phyloP scores from a whole-genome alignment of 2,888 invertebrate genomes.

The Orthonevra nobilis region DNA sequence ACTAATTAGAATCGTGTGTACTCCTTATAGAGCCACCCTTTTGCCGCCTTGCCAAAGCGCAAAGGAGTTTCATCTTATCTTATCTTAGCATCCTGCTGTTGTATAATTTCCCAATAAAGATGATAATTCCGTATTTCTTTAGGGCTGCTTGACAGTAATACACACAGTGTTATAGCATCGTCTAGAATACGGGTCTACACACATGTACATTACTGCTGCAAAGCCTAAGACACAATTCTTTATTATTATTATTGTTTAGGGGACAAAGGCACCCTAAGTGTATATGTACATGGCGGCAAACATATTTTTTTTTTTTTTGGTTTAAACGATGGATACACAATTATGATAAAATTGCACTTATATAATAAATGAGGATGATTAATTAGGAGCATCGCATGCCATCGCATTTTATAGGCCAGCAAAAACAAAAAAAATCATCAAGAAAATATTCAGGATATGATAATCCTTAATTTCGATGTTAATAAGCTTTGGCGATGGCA shows the following conservation, averaged over 20 bases:
- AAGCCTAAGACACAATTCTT: constrained; percentile 46
- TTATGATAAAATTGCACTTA: constrained; percentile 26
- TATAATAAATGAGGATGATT: constrained; percentile 5
- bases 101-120: constrained; percentile 67
- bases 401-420: not conserved
- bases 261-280: constrained; percentile 41
- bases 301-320: constrained; percentile 33
- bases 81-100: constrained; percentile 56
- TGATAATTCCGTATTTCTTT: constrained; percentile 62
- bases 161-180: constrained; percentile 40
- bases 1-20: constrained; percentile 61
- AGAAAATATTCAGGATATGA: constrained; percentile 16
- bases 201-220: constrained; percentile 19
- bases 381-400: not conserved
- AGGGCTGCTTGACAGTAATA: constrained; percentile 51
- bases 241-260: constrained; percentile 50
- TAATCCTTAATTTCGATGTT: no score
- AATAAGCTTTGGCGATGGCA: constrained; percentile 25
- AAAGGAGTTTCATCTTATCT: constrained; percentile 56
- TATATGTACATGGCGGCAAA: constrained; percentile 7
- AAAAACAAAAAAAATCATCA: not conserved
- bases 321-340: no score
- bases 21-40: constrained; percentile 2
- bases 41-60: constrained; percentile 23
- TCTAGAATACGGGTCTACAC: constrained; percentile 40